Evolutionary conservation across 2,888 invertebrate genomes (phyloP).

Genomic region (Sphaerophoria taeniata): DNA sequence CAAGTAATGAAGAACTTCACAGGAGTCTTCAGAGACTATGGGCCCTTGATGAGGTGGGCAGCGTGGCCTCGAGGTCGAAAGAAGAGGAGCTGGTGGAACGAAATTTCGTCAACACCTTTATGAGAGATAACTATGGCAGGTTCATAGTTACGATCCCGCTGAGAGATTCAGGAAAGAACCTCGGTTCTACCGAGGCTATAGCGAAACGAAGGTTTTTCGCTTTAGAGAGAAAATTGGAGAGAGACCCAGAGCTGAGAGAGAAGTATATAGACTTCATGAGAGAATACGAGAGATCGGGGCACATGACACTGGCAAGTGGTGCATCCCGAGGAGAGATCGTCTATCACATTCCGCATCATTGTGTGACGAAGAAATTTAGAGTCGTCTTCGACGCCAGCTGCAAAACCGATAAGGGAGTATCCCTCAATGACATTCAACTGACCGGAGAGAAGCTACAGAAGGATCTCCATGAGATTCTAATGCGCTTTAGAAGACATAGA

Average conservation of each 20-base stretch:
- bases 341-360: slow-evolving; percentile 51
- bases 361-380: too few relatives aligned
- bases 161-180: background rate
- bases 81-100: background rate
- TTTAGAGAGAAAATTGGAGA: slow-evolving; percentile 10
- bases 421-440: background rate
- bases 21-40: background rate
- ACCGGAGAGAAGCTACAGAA: too few relatives aligned
- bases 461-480: too few relatives aligned
- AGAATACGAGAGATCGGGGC: too few relatives aligned
- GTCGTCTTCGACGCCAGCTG: background rate
- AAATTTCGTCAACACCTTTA: too few relatives aligned
- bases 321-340: background rate
- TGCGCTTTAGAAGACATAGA: background rate
- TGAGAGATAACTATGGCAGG: too few relatives aligned
- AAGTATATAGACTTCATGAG: background rate
- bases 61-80: too few relatives aligned
- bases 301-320: background rate
- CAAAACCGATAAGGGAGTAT: slow-evolving; percentile 1
- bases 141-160: too few relatives aligned
- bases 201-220: slow-evolving; percentile 2
- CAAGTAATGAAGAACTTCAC: background rate
- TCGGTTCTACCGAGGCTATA: background rate
- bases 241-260: slow-evolving; percentile 2
- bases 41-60: background rate